Percentiles rank a stretch among this genome's conserved stretches.
Evolutionary conservation across 2,888 invertebrate genomes (phyloP).

Genomic region (Apamea epomidion): DNA sequence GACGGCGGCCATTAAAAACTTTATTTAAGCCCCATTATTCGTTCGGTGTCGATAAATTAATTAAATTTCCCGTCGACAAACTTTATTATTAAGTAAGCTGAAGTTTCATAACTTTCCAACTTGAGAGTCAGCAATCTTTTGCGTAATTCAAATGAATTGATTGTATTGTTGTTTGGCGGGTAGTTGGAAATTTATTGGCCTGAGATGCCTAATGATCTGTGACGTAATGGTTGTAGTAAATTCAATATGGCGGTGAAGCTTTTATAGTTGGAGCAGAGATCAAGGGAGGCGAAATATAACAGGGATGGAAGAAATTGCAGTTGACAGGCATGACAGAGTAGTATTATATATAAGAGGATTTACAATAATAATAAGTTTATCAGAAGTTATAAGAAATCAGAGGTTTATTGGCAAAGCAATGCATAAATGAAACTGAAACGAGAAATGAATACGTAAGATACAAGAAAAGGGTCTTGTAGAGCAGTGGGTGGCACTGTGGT

Average conservation of each 20-base stretch:
- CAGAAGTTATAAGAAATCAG: not conserved
- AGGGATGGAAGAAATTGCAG: not conserved
- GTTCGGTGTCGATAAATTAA: slow-evolving; percentile 81
- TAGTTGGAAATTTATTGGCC: slow-evolving; percentile 55
- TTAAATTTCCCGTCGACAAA: slow-evolving; percentile 77
- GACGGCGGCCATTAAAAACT: slow-evolving; percentile 72
- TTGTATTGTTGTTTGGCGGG: slow-evolving; percentile 65
- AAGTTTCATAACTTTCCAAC: slow-evolving; percentile 71
- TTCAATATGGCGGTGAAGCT: slow-evolving; percentile 1
- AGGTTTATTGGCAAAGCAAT: not conserved
- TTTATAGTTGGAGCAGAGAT: slow-evolving; percentile 4
- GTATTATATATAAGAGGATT: no score
- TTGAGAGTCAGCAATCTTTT: slow-evolving; percentile 70
- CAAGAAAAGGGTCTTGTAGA: not conserved
- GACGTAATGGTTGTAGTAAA: slow-evolving; percentile 34
- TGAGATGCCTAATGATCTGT: slow-evolving; percentile 55
- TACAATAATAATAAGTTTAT: not conserved
- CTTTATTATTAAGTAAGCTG: slow-evolving; percentile 76
- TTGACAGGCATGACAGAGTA: not conserved
- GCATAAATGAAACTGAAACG: no score
- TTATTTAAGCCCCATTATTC: slow-evolving; percentile 75
- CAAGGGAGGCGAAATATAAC: not conserved
- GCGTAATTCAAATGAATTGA: slow-evolving; percentile 69
- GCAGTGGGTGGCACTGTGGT: no score
- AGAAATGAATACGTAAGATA: not conserved